A percentile compares a stretch with the other conserved stretches of the same genome.
Evolutionary conservation across 1,140 invertebrate genomes (phyloP).

Genomic region (Drosophila varians): DNA sequence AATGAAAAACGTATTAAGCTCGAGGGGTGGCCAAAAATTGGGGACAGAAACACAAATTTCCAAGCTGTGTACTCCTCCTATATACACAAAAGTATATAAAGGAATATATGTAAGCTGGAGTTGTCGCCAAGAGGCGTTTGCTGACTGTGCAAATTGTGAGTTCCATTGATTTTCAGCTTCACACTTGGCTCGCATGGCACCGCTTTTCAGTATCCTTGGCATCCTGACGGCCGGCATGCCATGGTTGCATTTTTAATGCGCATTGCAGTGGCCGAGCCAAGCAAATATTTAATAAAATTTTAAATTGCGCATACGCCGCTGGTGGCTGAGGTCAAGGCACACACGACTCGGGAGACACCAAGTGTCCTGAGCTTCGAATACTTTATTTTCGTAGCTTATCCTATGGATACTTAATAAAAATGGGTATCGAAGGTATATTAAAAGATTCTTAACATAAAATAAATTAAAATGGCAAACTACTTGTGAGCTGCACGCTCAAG

Average conservation of each 20-base stretch:
- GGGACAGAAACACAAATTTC: conserved; percentile 3
- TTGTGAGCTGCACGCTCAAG: not conserved
- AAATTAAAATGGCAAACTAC: conserved; percentile 9
- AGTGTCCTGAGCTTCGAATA: not conserved
- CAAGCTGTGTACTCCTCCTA: not conserved
- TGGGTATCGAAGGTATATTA: not conserved
- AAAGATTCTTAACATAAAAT: not conserved
- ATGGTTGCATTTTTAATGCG: conserved; percentile 67
- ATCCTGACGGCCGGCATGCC: conserved; percentile 53
- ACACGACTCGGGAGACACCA: not conserved
- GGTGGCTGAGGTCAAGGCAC: conserved; percentile 20
- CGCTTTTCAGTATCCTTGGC: conserved; percentile 39
- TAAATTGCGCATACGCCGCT: conserved; percentile 41
- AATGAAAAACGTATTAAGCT: conserved; percentile 54
- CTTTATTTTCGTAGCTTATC: too few relatives aligned
- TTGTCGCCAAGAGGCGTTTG: conserved; percentile 51
- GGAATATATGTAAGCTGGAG: not conserved
- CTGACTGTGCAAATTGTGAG: conserved; percentile 63
- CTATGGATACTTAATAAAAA: too few relatives aligned
- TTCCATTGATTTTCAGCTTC: conserved; percentile 69
- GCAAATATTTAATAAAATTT: conserved; percentile 70
- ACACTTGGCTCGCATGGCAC: conserved; percentile 27
- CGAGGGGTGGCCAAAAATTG: conserved; percentile 24
- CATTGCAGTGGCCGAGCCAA: conserved; percentile 58
- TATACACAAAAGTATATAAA: not conserved